phyloP scores from a whole-genome alignment of 2,888 invertebrate species.

The Oegoconia quadripuncta region DNA sequence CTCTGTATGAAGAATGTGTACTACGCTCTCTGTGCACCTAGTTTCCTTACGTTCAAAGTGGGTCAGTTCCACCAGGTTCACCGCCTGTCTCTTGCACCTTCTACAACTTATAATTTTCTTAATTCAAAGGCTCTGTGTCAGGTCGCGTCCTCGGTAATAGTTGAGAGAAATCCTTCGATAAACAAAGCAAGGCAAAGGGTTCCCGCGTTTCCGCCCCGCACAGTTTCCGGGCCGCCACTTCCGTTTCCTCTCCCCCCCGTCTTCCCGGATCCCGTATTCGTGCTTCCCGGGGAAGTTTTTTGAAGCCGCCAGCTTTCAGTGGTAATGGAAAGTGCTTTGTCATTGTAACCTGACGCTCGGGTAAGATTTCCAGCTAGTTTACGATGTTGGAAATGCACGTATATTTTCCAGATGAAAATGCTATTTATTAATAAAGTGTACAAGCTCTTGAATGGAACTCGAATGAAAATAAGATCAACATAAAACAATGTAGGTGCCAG shows the following conservation, averaged over 20 bases:
- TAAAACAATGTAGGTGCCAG: too few relatives aligned
- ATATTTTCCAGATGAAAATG: too few relatives aligned
- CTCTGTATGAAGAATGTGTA: too few relatives aligned
- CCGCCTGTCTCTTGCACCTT: too few relatives aligned
- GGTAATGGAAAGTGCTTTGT: constrained; percentile 44
- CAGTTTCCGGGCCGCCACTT: constrained; percentile 59
- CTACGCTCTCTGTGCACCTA: too few relatives aligned
- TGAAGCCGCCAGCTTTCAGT: constrained; percentile 11
- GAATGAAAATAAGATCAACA: too few relatives aligned
- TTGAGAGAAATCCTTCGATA: constrained; percentile 46
- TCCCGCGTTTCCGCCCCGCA: constrained; percentile 60
- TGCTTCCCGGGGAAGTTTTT: not conserved
- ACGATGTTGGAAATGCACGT: too few relatives aligned
- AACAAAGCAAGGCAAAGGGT: constrained; percentile 69
- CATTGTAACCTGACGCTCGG: constrained; percentile 23
- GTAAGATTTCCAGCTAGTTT: not conserved
- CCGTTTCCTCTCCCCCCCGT: constrained; percentile 21
- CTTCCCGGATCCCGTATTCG: not conserved
- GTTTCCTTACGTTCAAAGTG: too few relatives aligned
- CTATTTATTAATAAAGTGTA: too few relatives aligned
- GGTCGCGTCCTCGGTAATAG: constrained; percentile 42
- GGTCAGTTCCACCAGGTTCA: too few relatives aligned
- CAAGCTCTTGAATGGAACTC: too few relatives aligned
- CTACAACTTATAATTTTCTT: not conserved
- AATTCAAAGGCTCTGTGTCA: constrained; percentile 27